Base-by-base conservation (phyloP, 2,797 vertebrate genomes). In the Eleutherodactylus coqui region DNA sequence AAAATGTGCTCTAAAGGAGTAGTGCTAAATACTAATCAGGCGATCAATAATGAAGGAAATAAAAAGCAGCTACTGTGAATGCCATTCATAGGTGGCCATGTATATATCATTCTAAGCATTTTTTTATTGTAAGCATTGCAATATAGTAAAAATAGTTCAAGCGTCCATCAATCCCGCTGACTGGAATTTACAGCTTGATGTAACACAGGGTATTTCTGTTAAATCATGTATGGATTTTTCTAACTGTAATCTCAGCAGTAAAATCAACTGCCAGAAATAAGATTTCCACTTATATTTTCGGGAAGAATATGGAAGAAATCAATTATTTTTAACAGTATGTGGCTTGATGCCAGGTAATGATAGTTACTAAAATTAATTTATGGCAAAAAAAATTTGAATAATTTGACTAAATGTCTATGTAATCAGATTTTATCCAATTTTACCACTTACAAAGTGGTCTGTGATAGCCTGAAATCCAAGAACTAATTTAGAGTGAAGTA, bases 221-320 rank as follows among this genome's bases (percentile, higher is more conserved):
- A 47, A 27, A 27, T 16, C n/a, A 36, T 58, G n/a, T 41, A 78
- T 78, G 53, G 36, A 60, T 79, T 79, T 79, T 21, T 24, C 77
- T 79, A 77, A 36, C 29, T 55, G 5, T 53, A 60, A 60, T 6
- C 24, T 36, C 21, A 43, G 32, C 77, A 24, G n/a, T 29, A 62
- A 62, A 43, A 58, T 19, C 53, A 62, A 45, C 6, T 45, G 36
- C 51, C 19, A 14, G 21, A 38, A 79, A 43, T 62, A 32, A 2
- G n/a, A 21, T 76, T 76, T 34, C 45, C 17, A 53, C 75, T 75
- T 75, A 41, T 78, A 55, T 36, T 58, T 38, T n/a, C 75, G 38
- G 51, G 24, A 41, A 79, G 11, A 77, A 58, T 49, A 53, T 53
- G n/a, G 45, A 77, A 38, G 14, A 24, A 60, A 78, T 78, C 76